phyloP scores from a whole-genome alignment of 2,797 vertebrate species.

The Muscicapa comitata region DNA sequence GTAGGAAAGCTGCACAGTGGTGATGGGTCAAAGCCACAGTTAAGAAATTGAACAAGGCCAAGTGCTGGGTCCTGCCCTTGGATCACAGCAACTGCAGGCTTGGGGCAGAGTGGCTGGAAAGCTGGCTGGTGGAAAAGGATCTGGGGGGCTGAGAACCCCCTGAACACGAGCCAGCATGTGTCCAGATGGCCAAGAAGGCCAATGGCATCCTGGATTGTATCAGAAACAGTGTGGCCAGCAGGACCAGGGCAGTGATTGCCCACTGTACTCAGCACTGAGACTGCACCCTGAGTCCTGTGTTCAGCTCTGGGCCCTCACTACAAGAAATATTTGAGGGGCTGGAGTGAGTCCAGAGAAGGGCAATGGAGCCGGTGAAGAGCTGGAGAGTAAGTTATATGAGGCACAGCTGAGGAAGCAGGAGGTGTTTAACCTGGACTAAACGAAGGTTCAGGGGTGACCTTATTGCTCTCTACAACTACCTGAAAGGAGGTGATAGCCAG shows the following conservation, averaged over 20 bases:
- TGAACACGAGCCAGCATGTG: fast-evolving
- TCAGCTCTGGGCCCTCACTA: background rate
- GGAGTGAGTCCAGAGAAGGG: background rate
- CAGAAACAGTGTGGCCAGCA: background rate
- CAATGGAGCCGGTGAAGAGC: background rate
- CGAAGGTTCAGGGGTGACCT: background rate
- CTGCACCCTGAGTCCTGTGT: fast-evolving
- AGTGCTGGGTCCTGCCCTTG: background rate
- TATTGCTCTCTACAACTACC: too few relatives aligned
- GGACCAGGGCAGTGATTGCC: background rate
- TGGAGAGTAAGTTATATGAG: background rate
- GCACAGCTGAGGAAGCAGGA: background rate
- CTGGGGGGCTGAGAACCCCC: background rate
- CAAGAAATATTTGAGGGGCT: background rate
- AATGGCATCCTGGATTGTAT: too few relatives aligned
- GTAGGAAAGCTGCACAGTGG: background rate
- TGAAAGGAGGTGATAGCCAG: background rate
- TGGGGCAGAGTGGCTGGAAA: background rate
- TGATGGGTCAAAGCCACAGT: too few relatives aligned
- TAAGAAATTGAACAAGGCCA: background rate
- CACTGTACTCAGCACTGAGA: background rate
- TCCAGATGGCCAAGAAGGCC: background rate
- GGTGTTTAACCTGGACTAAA: background rate
- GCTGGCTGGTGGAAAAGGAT: background rate
- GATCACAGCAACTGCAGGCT: background rate